These are phyloP conservation scores for Meles meles DNA, from an alignment of 2,113 vertebrate species.

Conservation along the genomic window DNA sequence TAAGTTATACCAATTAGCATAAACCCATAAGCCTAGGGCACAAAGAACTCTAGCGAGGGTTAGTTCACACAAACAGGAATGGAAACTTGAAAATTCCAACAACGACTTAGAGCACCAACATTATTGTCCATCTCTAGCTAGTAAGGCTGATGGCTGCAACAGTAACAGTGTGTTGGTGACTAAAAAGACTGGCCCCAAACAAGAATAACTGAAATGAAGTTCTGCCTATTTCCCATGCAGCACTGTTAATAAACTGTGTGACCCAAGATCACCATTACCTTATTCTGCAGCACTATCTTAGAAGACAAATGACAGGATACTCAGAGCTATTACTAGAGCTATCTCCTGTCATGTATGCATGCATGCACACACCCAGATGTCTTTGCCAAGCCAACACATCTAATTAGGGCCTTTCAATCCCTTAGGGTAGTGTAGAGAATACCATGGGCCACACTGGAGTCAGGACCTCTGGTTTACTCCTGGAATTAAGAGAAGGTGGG, in stretches of 20 bases:
- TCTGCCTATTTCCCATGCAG: background rate
- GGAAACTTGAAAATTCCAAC: background rate
- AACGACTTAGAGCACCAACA: background rate
- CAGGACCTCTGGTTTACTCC: background rate
- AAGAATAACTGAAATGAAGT: background rate
- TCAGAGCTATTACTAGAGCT: background rate
- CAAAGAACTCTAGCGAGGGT: background rate
- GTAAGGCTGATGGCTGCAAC: background rate
- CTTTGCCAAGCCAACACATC: background rate
- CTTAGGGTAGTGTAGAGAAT: background rate
- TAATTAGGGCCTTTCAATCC: background rate
- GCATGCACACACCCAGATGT: background rate
- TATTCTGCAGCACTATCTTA: background rate
- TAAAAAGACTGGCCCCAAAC: background rate
- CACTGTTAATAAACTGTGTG: background rate
- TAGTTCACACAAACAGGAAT: background rate
- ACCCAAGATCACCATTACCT: background rate
- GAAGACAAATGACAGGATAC: background rate
- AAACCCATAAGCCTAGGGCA: background rate
- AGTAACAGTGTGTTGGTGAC: background rate
- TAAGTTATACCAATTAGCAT: background rate
- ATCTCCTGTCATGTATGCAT: background rate
- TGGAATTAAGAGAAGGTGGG: background rate
- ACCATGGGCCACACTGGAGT: background rate
- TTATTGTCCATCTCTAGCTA: background rate